These are phyloP conservation scores for Ceryle rudis DNA, from an alignment of 2,797 vertebrate species.

Conservation along the genomic window DNA sequence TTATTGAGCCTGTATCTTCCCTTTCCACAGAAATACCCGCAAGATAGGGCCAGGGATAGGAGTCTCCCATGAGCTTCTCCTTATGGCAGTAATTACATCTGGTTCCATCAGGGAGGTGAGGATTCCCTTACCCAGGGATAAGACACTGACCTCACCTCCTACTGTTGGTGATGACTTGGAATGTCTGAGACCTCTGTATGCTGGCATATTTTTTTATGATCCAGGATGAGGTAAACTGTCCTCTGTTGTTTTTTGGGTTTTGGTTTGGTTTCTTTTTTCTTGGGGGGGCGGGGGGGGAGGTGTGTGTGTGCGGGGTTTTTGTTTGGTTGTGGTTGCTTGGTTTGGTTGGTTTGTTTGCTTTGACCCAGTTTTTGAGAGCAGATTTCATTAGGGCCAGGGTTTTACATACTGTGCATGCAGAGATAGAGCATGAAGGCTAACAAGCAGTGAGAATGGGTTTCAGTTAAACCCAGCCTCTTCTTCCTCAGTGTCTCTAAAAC, in stretches of 20 bases:
- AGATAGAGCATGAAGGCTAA: neutral
- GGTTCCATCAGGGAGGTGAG: conserved; percentile 55
- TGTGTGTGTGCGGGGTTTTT: neutral
- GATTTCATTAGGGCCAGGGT: neutral
- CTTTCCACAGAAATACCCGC: conserved; percentile 59
- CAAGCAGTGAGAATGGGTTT: neutral
- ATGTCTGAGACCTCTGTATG: conserved; percentile 51
- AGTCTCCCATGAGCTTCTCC: conserved; percentile 51
- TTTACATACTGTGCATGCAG: neutral
- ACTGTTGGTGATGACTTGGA: conserved; percentile 61
- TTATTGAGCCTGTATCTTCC: conserved; percentile 66
- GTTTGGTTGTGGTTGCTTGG: neutral
- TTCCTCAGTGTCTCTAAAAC: neutral
- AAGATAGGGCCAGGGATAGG: conserved; percentile 65
- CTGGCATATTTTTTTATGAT: conserved; percentile 49
- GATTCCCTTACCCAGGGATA: conserved; percentile 58
- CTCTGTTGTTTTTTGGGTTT: neutral
- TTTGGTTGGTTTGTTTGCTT: neutral
- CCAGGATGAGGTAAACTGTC: conserved; percentile 54
- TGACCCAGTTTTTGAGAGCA: neutral
- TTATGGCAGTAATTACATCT: conserved; percentile 59
- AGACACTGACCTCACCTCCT: conserved; percentile 35
- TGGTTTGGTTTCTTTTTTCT: neutral
- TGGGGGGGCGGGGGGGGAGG: no score
- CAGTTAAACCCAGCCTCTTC: neutral